phyloP scores from a whole-genome alignment of 2,797 vertebrate species.

The Gallirallus australis region DNA sequence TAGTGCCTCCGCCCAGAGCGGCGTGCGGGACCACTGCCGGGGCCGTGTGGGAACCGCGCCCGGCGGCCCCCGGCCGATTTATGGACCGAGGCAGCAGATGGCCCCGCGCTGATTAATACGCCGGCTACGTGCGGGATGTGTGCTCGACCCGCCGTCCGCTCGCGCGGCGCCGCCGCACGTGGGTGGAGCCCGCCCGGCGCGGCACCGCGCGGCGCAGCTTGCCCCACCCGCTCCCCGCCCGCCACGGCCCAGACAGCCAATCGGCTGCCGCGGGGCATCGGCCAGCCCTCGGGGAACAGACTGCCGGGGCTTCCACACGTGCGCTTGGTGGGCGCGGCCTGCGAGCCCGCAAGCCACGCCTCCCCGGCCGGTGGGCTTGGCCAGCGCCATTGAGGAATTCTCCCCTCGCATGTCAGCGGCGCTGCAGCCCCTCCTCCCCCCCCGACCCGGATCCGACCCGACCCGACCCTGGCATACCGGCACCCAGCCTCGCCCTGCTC shows the following conservation, averaged over 20 bases:
- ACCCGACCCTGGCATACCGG: no score
- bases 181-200: constrained; percentile 19
- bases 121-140: constrained; percentile 84
- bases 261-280: background rate
- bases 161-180: constrained; percentile 30
- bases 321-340: background rate
- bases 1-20: background rate
- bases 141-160: constrained; percentile 37
- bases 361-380: background rate
- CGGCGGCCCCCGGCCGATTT: background rate
- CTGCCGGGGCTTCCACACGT: background rate
- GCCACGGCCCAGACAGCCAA: fast-evolving
- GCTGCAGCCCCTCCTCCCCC: background rate
- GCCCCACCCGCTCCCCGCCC: background rate
- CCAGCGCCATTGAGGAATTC: constrained; percentile 82
- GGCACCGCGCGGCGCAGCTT: fast-evolving
- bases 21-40: background rate
- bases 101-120: constrained; percentile 18
- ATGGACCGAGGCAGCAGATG: constrained; percentile 8
- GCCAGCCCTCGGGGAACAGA: background rate
- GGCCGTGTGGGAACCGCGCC: background rate
- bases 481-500: background rate
- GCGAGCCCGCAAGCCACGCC: background rate
- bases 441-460: no score
- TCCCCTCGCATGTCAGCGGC: constrained; percentile 45